Evolutionary conservation across 2,113 vertebrate genomes (phyloP).

Genomic region (Lepisosteus oculatus): DNA sequence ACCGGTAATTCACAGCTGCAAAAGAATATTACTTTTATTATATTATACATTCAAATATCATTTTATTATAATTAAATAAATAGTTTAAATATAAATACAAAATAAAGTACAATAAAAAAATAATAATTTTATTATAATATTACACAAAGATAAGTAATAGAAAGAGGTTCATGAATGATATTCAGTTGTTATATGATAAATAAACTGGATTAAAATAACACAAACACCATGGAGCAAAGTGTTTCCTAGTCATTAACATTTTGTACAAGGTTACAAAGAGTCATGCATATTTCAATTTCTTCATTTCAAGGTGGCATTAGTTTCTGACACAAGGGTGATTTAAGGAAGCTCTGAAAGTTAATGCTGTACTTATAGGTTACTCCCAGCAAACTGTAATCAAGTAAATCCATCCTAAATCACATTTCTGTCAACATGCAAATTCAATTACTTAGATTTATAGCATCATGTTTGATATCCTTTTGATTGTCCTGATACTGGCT

Average conservation of each 20-base stretch:
- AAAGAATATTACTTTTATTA: too few relatives aligned
- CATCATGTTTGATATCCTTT: conserved; percentile 27
- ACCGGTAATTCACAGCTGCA: too few relatives aligned
- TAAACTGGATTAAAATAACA: conserved; percentile 29
- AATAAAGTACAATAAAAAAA: too few relatives aligned
- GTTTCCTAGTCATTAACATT: conserved; percentile 42
- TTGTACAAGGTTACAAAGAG: conserved; percentile 30
- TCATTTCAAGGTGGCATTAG: conserved; percentile 19
- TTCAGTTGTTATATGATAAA: conserved; percentile 24
- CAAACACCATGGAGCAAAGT: conserved; percentile 35
- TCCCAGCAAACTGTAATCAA: conserved; percentile 20
- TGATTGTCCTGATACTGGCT: conserved; percentile 9
- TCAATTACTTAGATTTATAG: conserved; percentile 47
- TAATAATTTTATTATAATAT: too few relatives aligned
- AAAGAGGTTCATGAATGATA: not conserved
- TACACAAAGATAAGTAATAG: too few relatives aligned
- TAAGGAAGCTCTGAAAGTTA: conserved; percentile 43
- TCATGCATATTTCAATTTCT: conserved; percentile 50
- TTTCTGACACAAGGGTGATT: conserved; percentile 40
- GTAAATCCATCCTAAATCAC: conserved; percentile 48
- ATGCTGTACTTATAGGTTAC: conserved; percentile 48
- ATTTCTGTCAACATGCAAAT: conserved; percentile 45
- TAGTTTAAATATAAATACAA: too few relatives aligned
- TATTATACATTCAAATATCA: too few relatives aligned
- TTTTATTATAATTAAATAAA: too few relatives aligned